Conservation (phyloP, 2,113 vertebrate genomes). For the Pontoporia blainvillei region DNA sequence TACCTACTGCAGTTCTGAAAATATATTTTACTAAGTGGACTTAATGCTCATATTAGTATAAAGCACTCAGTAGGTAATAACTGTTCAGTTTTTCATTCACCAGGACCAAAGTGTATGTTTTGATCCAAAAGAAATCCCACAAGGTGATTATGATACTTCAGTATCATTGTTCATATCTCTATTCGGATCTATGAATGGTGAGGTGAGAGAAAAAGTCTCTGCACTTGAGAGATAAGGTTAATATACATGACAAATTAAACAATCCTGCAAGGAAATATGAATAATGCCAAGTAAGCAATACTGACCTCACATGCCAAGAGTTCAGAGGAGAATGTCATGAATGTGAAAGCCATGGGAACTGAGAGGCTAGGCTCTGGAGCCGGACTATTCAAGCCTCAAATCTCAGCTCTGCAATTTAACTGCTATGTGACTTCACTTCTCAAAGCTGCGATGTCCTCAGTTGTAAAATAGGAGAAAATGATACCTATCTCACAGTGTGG, state of each 20-base stretch:
- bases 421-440: neutral
- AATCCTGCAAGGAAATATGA: neutral
- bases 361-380: neutral
- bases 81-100: neutral
- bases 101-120: neutral
- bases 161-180: neutral
- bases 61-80: neutral
- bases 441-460: neutral
- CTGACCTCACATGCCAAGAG: neutral
- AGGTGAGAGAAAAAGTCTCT: neutral
- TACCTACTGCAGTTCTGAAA: slow-evolving; percentile 65
- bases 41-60: neutral
- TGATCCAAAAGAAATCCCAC: neutral
- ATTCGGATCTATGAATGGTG: neutral
- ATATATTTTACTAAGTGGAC: slow-evolving; percentile 59
- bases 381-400: neutral
- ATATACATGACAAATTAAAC: neutral
- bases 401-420: neutral
- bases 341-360: neutral
- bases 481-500: neutral
- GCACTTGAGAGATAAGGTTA: neutral
- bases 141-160: neutral
- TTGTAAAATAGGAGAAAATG: neutral
- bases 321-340: neutral
- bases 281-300: neutral